A percentile compares a stretch with the other conserved stretches of the same genome.
Conservation (phyloP, 2,113 vertebrate genomes). For the Amazona guildingii region DNA sequence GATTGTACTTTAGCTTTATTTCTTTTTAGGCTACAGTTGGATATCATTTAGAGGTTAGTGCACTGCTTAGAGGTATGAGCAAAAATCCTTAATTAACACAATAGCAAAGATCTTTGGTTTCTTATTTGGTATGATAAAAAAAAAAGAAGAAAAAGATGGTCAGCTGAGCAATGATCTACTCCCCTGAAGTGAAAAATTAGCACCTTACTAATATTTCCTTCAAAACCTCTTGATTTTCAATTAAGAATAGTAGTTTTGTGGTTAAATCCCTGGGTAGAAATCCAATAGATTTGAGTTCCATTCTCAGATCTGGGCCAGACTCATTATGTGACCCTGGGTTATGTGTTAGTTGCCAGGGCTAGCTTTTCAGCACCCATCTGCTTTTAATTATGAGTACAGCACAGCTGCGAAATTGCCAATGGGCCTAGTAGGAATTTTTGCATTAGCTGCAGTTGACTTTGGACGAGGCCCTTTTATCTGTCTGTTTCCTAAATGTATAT, state of each 20-base stretch:
- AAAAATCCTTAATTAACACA: constrained; percentile 35
- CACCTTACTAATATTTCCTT: constrained; percentile 36
- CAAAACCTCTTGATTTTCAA: constrained; percentile 38
- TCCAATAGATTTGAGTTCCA: not conserved
- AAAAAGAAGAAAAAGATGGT: not conserved
- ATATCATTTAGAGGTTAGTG: constrained; percentile 25
- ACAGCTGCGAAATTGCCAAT: not conserved
- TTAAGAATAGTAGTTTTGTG: constrained; percentile 22
- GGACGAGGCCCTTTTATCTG: not conserved
- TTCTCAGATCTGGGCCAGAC: not conserved
- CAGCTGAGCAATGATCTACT: not conserved
- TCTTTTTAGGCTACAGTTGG: not conserved
- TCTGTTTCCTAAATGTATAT: not conserved
- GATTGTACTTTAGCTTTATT: constrained; percentile 28
- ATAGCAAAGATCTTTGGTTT: not conserved
- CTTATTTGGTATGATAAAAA: not conserved
- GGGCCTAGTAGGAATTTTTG: not conserved
- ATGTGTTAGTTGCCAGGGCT: not conserved
- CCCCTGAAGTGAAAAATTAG: constrained; percentile 48
- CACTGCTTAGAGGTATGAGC: constrained; percentile 17
- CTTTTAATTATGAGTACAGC: not conserved
- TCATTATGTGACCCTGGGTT: not conserved
- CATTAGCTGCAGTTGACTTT: not conserved
- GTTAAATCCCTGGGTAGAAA: constrained; percentile 12
- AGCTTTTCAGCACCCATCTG: not conserved